Base-by-base conservation (phyloP, 2,797 vertebrate species). In the Xenentodon cancila region DNA sequence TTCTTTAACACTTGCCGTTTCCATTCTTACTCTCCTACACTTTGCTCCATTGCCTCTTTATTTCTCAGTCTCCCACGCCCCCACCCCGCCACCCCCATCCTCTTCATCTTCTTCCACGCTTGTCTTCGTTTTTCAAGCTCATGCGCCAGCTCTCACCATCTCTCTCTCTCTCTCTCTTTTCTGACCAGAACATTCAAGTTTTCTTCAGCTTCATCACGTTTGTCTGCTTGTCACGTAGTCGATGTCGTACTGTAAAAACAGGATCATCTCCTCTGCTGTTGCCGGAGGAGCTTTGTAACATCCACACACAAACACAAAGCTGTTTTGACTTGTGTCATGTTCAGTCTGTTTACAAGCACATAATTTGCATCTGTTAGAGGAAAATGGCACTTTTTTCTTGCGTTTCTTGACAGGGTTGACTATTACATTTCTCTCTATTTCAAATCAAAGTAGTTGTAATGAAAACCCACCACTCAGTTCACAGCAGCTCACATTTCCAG, bases 251-350 rank as follows among this genome's bases (percentile, higher is more conserved):
- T 78, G 74, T 63, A 71, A 75, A 79, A 81, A 76, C 73, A 59
- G 73, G 73, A 79, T 84, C 81, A 80, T 72, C 64, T 72, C 45
- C 57, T 56, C 47, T 30, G 63, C 62, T 70, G 66, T 42, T 59
- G 79, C 75, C 64, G 0, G 45, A 55, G 75, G 61, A 71, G 52
- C 53, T 79, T 44, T 45, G 30, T 47, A 46, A 60, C 69, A 42
- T 13, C 50, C 50, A 37, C 42, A 34, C 70, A 68, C 59, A 61
- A 49, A 68, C 67, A 58, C 34, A 18, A 25, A 44, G 54, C 61
- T 51, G 65, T 75, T 79, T 52, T 71, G 72, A 77, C 75, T 71
- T 71, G 59, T 71, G 71, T 78, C 75, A 52, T 51, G 27, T 82
- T 74, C 55, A 48, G 48, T 71, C 66, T 62, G 69, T 78, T 79